Conservation (phyloP, 2,888 invertebrate genomes). For the Polyommatus iphigenia region DNA sequence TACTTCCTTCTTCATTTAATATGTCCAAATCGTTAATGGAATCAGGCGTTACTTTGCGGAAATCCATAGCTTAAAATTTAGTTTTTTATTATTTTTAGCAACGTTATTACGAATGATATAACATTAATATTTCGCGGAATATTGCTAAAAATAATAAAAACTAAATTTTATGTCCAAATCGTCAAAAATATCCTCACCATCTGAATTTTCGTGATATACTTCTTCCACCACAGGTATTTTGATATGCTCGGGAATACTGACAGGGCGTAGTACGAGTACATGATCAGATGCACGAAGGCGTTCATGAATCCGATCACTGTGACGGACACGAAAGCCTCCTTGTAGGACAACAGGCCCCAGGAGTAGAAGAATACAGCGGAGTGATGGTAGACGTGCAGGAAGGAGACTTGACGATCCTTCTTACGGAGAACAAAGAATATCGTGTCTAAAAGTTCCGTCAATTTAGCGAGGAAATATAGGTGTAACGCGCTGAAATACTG, state of each 20-base stretch:
- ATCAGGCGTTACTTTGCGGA: too few relatives aligned
- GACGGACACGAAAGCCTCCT: conserved; percentile 83
- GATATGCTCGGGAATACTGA: conserved; percentile 84
- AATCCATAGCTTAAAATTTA: too few relatives aligned
- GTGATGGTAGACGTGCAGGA: conserved; percentile 92
- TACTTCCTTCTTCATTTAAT: background rate
- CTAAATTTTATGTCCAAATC: background rate
- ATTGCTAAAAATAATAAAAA: too few relatives aligned
- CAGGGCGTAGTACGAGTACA: conserved; percentile 88
- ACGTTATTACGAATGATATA: too few relatives aligned
- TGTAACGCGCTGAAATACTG: conserved; percentile 5
- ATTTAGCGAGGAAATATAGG: background rate
- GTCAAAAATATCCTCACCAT: conserved; percentile 74
- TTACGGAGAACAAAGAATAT: conserved; percentile 21
- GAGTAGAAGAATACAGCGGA: conserved; percentile 84
- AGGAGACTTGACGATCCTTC: conserved; percentile 10
- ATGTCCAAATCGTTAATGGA: background rate
- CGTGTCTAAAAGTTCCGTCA: background rate
- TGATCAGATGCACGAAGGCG: conserved; percentile 86
- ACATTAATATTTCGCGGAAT: too few relatives aligned
- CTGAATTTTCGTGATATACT: conserved; percentile 88
- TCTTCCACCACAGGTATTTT: conserved; percentile 92
- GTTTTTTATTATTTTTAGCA: too few relatives aligned
- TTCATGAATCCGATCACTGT: conserved; percentile 85
- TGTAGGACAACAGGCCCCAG: conserved; percentile 86